Base-by-base conservation (phyloP, 2,888 invertebrate species). In the Chloroclysta siterata region DNA sequence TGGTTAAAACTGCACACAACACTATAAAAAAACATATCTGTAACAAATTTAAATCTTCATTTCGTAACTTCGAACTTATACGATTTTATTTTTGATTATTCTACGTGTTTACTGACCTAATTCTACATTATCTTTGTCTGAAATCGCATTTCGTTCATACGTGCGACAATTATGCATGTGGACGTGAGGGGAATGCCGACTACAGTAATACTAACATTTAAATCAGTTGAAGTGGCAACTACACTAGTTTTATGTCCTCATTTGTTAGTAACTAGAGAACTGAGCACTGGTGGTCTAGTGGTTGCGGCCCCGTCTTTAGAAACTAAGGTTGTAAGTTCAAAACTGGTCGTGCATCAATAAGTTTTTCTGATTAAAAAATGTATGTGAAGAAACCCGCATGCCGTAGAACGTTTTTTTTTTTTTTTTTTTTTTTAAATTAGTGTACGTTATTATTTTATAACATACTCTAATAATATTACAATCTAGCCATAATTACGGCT, bases 101-200 rank as follows among this genome's bases (percentile, higher is more conserved):
- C 29, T 53, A 28, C 33, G 57, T 52, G 55, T 64, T 64, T 64
- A 60, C 55, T 53, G 60, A 33, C 55, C 51, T 59, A 63, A 60
- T 60, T 56, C 47, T 14, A n/a, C 51, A 46, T n/a, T 48, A 60
- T 60, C 60, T 64, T 33, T 53, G 39, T 52, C 42, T 47, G 52
- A 52, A 64, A 64, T 64, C 55, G 55, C 46, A 56, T 60, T 64
- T 60, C 51, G 60, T 55, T 10, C 39, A 39, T 10, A 55, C 64
- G 64, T 64, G 63, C 54, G 51, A 55, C 33, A 56, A 64, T 54
- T 55, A 59, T 55, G 59, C 41, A 64, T 54, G 53, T 54, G 60
- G 11, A 60, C 60, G 60, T 60, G 60, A 22, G 6, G 17, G 14
- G 60, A 60, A 54, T 60, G 50, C 47, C 8, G 7, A 48, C 47